Percentiles rank a stretch among this genome's conserved stretches.
phyloP scores from a whole-genome alignment of 2,113 vertebrate species.

The Takifugu flavidus region DNA sequence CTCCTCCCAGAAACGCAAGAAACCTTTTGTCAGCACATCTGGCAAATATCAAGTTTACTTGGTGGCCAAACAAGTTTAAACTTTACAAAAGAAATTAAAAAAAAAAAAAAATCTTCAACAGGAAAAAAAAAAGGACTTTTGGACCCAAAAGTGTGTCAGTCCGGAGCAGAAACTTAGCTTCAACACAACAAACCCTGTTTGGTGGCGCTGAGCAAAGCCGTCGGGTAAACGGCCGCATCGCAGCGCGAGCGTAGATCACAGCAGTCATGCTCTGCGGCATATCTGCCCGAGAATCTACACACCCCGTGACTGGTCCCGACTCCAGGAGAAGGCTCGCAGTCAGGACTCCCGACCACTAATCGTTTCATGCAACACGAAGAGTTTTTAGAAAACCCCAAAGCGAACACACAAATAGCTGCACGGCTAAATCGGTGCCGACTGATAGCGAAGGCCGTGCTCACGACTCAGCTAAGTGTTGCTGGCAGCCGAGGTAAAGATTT shows the following conservation, averaged over 20 bases:
- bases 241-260: too few relatives aligned
- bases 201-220: conserved; percentile 55
- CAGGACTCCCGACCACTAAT: conserved; percentile 54
- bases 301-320: conserved; percentile 38
- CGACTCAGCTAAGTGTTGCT: conserved; percentile 57
- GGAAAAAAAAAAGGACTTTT: too few relatives aligned
- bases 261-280: conserved; percentile 9
- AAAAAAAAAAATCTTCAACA: conserved; percentile 12
- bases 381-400: conserved; percentile 60
- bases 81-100: neutral
- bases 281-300: conserved; percentile 60
- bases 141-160: conserved; percentile 65
- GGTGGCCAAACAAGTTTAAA: conserved; percentile 62
- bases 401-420: conserved; percentile 62
- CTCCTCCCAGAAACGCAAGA: conserved; percentile 46
- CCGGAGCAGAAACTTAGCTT: conserved; percentile 62
- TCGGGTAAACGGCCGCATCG: neutral
- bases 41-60: conserved; percentile 67
- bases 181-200: conserved; percentile 54
- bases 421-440: conserved; percentile 48
- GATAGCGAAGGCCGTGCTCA: conserved; percentile 49
- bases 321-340: conserved; percentile 32
- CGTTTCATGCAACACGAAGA: conserved; percentile 60
- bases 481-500: conserved; percentile 57
- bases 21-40: conserved; percentile 69